phyloP scores from a whole-genome alignment of 1,140 invertebrate species.

The Eueides isabella region DNA sequence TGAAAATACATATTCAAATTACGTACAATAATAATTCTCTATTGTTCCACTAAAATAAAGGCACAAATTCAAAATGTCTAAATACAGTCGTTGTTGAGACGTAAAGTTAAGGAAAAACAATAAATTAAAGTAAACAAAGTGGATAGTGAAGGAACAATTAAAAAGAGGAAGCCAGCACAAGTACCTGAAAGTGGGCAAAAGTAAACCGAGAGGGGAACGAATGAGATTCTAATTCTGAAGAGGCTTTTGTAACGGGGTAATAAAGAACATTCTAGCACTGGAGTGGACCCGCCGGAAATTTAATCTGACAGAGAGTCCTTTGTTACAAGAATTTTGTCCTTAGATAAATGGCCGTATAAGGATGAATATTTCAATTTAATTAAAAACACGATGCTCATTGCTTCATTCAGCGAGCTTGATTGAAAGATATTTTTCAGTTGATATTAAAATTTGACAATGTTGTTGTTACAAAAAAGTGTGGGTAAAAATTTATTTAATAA shows the following conservation, averaged over 20 bases:
- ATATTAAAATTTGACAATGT: neutral
- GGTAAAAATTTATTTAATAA: neutral
- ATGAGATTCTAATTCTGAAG: constrained; percentile 74
- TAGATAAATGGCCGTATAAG: constrained; percentile 67
- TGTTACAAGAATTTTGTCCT: constrained; percentile 70
- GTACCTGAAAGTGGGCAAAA: constrained; percentile 58
- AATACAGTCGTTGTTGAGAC: constrained; percentile 19
- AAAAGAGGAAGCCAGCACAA: constrained; percentile 40
- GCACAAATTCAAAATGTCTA: neutral
- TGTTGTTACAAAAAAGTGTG: too few relatives aligned
- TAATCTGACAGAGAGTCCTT: constrained; percentile 72
- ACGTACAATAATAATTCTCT: neutral
- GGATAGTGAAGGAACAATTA: constrained; percentile 40
- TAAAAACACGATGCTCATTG: constrained; percentile 55
- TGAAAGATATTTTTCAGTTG: neutral
- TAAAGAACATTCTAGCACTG: constrained; percentile 72
- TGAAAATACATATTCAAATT: neutral
- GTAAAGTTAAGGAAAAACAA: constrained; percentile 39
- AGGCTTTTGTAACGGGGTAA: constrained; percentile 72
- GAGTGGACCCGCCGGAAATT: constrained; percentile 78
- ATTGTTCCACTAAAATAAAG: constrained; percentile 13
- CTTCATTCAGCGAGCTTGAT: constrained; percentile 8
- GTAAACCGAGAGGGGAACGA: constrained; percentile 57
- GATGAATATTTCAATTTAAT: constrained; percentile 74
- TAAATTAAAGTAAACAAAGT: constrained; percentile 36